Base-by-base conservation (phyloP, 1,140 invertebrate genomes). In the Chrysoperla carnea region DNA sequence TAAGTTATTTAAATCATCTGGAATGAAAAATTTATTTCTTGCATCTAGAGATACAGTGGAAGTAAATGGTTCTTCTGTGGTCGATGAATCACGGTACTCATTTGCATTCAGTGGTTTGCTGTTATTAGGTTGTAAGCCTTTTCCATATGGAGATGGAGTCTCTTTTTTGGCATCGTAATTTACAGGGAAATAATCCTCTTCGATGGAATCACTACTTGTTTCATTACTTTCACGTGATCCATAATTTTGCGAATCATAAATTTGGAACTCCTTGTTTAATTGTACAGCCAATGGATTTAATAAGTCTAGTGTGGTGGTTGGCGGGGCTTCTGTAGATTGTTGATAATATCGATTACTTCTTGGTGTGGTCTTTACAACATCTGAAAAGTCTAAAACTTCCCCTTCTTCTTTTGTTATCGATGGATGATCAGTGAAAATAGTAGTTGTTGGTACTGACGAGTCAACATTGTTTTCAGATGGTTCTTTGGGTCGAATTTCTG, bases 301-400 rank as follows among this genome's bases (percentile, higher is more conserved):
- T 23, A 23, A 23, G 17, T 23, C 17, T 23, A 23, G 17, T 23
- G 17, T 23, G 17, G 17, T 23, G 17, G 17, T 23, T 23, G 17
- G 17, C 17, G 17, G 2, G 2, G 17, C 2, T 23, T 23, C 17
- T 23, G 17, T 23, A 23, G 17, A 23, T 23, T 23, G 17, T 23
- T 23, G 17, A 23, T 23, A 23, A 23, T 23, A 23, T 23, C 17
- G 17, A 5, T 23, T 23, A 11, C 6, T 33, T 11, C 31, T 9
- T 33, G 31, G n/a, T 11, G 31, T 33, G 45, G 23, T 3, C 63
- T 69, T 6, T 66, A 62, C 35, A 60, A 71, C 78, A 45, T 83
- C 81, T 4, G 79, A 83, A 55, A 80, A 84, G 42, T 79, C 79
- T 29, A 84, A 52, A 8, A 83, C 73, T 61, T 84, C 81, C 44